Evolutionary conservation across 2,797 vertebrate species (phyloP).

Genomic region (Iguana delicatissima): DNA sequence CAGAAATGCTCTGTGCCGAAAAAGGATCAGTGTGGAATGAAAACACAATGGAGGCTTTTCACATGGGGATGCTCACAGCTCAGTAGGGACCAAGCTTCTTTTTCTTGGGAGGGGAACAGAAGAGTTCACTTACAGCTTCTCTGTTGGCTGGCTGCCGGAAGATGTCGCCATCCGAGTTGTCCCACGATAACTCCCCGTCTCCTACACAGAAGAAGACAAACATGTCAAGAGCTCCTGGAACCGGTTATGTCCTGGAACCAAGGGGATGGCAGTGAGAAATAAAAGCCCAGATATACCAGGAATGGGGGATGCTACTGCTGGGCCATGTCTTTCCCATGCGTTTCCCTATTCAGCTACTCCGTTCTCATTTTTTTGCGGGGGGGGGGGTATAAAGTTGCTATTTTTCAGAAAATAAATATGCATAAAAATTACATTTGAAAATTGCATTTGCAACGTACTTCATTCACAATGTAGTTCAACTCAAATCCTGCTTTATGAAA

Average conservation of each 20-base stretch:
- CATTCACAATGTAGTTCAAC: neutral
- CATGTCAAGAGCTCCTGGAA: neutral
- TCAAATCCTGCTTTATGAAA: neutral
- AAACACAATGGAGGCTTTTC: neutral
- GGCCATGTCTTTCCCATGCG: neutral
- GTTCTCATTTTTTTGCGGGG: neutral
- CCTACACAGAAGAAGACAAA: constrained; percentile 71
- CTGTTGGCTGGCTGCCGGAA: constrained; percentile 85
- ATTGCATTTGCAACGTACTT: no score
- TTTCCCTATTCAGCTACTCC: no score
- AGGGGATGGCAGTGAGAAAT: neutral
- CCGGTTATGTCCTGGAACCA: no score
- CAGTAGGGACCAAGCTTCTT: neutral
- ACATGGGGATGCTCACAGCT: neutral
- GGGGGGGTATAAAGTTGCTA: neutral
- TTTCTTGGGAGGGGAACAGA: constrained; percentile 12
- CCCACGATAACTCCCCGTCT: constrained; percentile 84
- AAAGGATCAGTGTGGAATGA: neutral
- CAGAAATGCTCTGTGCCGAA: neutral
- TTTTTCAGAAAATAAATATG: neutral
- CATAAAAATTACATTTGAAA: neutral
- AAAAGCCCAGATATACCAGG: neutral
- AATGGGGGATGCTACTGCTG: neutral
- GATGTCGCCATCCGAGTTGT: constrained; percentile 81
- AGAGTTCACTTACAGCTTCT: constrained; percentile 84